Conservation (phyloP, 1,140 invertebrate species). For the Rhynchophorus ferrugineus region DNA sequence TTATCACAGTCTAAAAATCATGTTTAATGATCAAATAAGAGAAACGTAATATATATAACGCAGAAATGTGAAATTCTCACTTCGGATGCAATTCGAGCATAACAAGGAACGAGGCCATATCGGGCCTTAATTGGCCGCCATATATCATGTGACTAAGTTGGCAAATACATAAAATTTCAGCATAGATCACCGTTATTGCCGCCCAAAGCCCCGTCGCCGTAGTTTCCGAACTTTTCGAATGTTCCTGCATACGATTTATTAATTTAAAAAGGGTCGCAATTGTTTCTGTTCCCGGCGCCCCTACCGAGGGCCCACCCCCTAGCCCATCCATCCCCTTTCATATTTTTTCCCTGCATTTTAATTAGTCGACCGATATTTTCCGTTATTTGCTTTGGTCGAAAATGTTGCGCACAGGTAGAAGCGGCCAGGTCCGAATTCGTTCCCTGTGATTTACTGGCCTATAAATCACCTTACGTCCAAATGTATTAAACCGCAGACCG, state of each 20-base stretch:
- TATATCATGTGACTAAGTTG: conserved; percentile 32
- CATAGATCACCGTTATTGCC: conserved; percentile 30
- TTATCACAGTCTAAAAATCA: no score
- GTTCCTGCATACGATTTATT: conserved; percentile 31
- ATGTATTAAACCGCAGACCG: background rate
- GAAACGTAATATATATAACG: no score
- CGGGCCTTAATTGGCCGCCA: conserved; percentile 25
- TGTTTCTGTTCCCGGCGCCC: background rate
- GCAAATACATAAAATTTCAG: conserved; percentile 33
- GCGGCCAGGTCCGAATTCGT: background rate
- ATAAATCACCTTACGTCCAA: background rate
- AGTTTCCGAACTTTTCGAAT: conserved; percentile 1
- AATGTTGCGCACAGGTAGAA: background rate
- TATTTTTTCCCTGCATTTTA: background rate
- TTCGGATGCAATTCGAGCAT: no score
- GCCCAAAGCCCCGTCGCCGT: conserved; percentile 19
- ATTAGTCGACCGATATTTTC: background rate
- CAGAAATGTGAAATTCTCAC: no score
- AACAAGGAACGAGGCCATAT: no score
- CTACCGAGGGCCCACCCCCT: no score
- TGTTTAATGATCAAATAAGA: no score
- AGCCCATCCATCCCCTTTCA: no score
- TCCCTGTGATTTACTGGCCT: background rate
- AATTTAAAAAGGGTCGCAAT: conserved; percentile 29
- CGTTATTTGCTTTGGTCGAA: background rate